Percentiles rank a stretch among this genome's conserved stretches.
Conservation (phyloP, 2,797 vertebrate genomes). For the Dipus sagitta region DNA sequence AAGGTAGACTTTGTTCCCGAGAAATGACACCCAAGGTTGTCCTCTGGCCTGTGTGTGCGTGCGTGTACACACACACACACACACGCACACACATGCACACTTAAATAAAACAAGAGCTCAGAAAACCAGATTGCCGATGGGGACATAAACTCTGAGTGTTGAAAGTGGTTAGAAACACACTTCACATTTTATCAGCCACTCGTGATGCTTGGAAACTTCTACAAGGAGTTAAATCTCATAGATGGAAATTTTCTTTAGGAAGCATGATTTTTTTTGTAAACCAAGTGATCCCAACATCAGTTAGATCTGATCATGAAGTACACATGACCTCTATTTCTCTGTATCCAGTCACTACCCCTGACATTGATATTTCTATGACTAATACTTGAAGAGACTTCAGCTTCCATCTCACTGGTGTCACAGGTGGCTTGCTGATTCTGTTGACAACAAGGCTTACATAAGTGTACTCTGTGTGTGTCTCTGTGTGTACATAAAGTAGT, state of each 20-base stretch:
- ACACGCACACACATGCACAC: too few species aligned
- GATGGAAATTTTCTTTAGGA: conserved; percentile 25
- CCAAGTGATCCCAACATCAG: not conserved
- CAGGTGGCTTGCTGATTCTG: conserved; percentile 28
- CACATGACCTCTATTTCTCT: conserved; percentile 6
- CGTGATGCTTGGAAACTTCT: conserved; percentile 5
- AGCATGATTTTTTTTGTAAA: conserved; percentile 13
- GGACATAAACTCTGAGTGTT: not conserved
- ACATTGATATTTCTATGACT: not conserved
- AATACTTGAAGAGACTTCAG: not conserved
- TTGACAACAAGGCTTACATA: not conserved
- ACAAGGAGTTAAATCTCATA: not conserved
- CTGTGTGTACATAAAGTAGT: not conserved
- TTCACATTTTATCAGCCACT: not conserved
- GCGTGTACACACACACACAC: too few species aligned
- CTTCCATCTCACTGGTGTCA: not conserved
- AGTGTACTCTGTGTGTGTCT: not conserved
- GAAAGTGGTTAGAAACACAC: not conserved
- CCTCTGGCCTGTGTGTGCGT: too few species aligned
- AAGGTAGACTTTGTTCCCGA: too few species aligned
- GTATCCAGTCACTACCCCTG: not conserved
- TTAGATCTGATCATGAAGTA: not conserved
- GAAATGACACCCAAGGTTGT: too few species aligned
- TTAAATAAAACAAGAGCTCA: not conserved
- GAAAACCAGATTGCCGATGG: not conserved